A percentile compares a stretch with the other conserved stretches of the same genome.
These are phyloP conservation scores for Cephalopterus ornatus DNA, from an alignment of 2,113 vertebrate species.

Conservation along the genomic window DNA sequence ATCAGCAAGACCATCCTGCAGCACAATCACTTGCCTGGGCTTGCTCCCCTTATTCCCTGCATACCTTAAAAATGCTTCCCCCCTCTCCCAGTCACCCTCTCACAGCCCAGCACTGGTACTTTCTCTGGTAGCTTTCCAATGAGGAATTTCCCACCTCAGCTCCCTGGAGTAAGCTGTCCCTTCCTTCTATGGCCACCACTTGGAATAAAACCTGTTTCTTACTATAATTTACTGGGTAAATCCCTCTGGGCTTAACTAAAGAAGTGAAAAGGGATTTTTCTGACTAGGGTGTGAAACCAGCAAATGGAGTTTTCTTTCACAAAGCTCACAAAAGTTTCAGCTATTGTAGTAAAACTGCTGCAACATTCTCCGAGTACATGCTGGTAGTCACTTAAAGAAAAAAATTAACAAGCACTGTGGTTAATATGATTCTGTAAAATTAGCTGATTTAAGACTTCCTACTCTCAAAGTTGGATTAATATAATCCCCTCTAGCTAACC, in stretches of 20 bases:
- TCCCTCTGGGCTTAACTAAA: background rate
- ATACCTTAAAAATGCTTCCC: background rate
- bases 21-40: background rate
- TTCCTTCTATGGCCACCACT: background rate
- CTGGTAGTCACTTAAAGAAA: background rate
- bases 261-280: background rate
- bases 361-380: background rate
- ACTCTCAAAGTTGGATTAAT: background rate
- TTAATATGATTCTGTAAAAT: background rate
- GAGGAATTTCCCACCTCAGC: background rate
- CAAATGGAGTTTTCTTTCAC: background rate
- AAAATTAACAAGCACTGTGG: background rate
- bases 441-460: background rate
- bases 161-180: background rate
- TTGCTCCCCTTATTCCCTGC: background rate
- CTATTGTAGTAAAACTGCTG: background rate
- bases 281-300: fast-evolving
- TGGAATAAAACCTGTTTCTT: background rate
- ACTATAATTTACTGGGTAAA: background rate
- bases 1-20: background rate
- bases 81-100: background rate
- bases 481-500: background rate
- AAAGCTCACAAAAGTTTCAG: background rate
- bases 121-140: background rate
- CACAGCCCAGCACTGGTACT: background rate